Evolutionary conservation across 2,113 vertebrate genomes (phyloP), one percentile per base, ranked within the genome.

Genomic region (Lates calcarifer): DNA sequence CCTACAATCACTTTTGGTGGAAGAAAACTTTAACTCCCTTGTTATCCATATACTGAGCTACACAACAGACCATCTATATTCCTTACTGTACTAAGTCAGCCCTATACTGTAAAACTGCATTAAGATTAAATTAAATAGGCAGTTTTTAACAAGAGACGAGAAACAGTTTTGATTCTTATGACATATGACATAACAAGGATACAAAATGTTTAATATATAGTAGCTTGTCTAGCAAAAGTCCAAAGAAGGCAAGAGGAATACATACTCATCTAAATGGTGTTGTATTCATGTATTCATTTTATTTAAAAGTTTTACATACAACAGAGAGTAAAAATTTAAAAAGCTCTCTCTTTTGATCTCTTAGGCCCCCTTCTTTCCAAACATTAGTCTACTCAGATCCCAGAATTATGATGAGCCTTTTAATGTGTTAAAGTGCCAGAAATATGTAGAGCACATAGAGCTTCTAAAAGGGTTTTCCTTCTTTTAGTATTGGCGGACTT

Each of bases 401-500:
- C 17, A 33, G 20, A 33, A 8, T 56, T 57, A 43, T 43, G 13
- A 15, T 11, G 18, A 71, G 17, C 2, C 10, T n/a, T 22, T 61
- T 33, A 18, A 45, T 74, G 15, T 60, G 5, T 41, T 47, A 2
- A 10, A 17, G 47, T 69, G 5, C 29, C 22, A 15, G 11, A 5
- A 45, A 64, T 17, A 43, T 15, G 41, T 17, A 43, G 11, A 15
- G 3, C 5, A 43, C 17, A 14, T 15, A 43, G 17, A 47, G 5
- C 45, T 37, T 29, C 20, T 51, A 29, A 84, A 64, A 63, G n/a
- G 24, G 1, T 77, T 84, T 11, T 84, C 6, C 83, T 82, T 94
- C 8, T 93, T 95, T 86, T 91, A 99, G 98, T 90, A 95, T 98
- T 86, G 98, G 98, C 85, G 97, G 98, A 93, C 96, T 99, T 90